phyloP scores from a whole-genome alignment of 2,888 invertebrate species.

The Pyrgus malvae region DNA sequence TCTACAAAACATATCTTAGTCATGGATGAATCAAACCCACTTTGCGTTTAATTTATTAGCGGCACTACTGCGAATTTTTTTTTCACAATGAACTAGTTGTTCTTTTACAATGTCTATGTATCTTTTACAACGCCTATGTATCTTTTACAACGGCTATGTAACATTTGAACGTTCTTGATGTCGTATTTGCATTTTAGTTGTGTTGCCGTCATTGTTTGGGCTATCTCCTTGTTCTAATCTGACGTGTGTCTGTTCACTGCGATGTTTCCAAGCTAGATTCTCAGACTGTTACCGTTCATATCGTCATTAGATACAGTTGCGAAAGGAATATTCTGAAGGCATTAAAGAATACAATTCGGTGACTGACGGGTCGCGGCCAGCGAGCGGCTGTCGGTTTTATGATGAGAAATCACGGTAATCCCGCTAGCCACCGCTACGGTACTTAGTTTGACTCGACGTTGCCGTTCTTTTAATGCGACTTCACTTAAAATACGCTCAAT shows the following conservation, averaged over 20 bases:
- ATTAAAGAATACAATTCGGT: slow-evolving; percentile 73
- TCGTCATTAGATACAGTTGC: slow-evolving; percentile 75
- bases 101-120: background rate
- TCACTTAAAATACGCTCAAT: slow-evolving; percentile 69
- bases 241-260: slow-evolving; percentile 58
- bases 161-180: slow-evolving; percentile 46
- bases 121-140: slow-evolving; percentile 36
- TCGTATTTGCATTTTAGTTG: slow-evolving; percentile 62
- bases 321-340: slow-evolving; percentile 66
- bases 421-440: slow-evolving; percentile 77
- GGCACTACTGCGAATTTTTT: slow-evolving; percentile 55
- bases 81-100: slow-evolving; percentile 22
- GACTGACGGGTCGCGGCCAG: slow-evolving; percentile 46
- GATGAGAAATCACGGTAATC: slow-evolving; percentile 70
- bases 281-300: slow-evolving; percentile 70
- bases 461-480: slow-evolving; percentile 72
- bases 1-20: slow-evolving; percentile 61
- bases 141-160: slow-evolving; percentile 42
- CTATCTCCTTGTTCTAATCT: slow-evolving; percentile 69
- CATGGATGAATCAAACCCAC: slow-evolving; percentile 65
- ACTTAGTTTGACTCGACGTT: slow-evolving; percentile 65
- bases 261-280: slow-evolving; percentile 61
- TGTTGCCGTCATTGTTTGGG: slow-evolving; percentile 69
- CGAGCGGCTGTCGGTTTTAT: slow-evolving; percentile 36
- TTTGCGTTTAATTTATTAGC: slow-evolving; percentile 47